Evolutionary conservation across 2,888 invertebrate species (phyloP), one percentile per base, ranked within the genome.

Genomic region (Chrysotoxum bicinctum): DNA sequence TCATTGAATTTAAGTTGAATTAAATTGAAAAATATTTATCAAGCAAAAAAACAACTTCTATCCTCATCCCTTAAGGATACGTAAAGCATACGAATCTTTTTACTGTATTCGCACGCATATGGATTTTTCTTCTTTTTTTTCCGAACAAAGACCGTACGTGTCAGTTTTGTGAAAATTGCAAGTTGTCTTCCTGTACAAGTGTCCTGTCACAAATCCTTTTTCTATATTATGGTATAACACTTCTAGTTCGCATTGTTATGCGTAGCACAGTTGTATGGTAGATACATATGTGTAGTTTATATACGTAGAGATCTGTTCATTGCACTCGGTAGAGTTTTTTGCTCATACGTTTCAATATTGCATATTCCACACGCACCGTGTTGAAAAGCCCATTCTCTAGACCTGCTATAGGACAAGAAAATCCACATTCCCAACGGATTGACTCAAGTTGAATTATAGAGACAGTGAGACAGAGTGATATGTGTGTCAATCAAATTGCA

Each of bases 201-300:
- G 16, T 35, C 16, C 19, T 56, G 54, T 58, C 69, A 64, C 66
- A 62, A 56, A 32, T 54, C 37, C 10, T 50, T 70, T 69, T 32
- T 12, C 32, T 45, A 45, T 43, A 66, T 14, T 30, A 23, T 30
- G 8, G 3, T 8, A n/a, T 32, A 23, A 40, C 56, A 48, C 30
- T 68, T 68, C 19, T 52, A 23, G 45, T 68, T 45, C 19, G 43
- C 78, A 62, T 58, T 66, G 73, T 79, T 58, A 45, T 52, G 60
- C 26, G 26, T 40, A 40, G n/a, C 26, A 56, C 74, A 62, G 60
- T 74, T 74, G 35, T 56, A 58, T 32, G 50, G 43, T 10, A 74
- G 60, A n/a, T n/a, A n/a, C n/a, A n/a, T 80, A 50, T 68, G 58
- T 21, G n/a, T 6, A 0, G 2, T n/a, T n/a, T 37, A 14, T 14